Evolutionary conservation across 2,888 invertebrate species (phyloP).

Genomic region (Drosophila prostipennis): DNA sequence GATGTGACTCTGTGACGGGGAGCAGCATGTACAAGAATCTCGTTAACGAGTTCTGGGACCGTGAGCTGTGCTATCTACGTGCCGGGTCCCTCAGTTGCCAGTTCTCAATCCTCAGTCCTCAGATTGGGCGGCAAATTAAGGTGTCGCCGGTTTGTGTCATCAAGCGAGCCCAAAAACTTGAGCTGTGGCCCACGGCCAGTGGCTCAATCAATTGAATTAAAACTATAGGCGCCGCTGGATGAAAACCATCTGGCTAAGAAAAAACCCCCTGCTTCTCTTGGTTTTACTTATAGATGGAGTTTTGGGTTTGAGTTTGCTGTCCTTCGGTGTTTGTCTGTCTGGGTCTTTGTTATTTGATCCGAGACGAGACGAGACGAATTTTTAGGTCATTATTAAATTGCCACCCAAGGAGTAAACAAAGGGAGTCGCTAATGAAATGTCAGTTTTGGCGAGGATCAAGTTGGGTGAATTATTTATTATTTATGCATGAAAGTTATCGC

Average conservation of each 20-base stretch:
- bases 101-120: conserved; percentile 10
- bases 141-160: conserved; percentile 35
- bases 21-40: conserved; percentile 48
- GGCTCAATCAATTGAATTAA: conserved; percentile 48
- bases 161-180: conserved; percentile 22
- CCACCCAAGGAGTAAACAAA: conserved; percentile 5
- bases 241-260: not conserved
- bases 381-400: conserved; percentile 20
- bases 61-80: conserved; percentile 54
- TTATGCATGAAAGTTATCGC: not conserved
- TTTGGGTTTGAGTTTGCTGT: not conserved
- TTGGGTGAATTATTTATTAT: not conserved
- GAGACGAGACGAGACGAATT: not conserved
- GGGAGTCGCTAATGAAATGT: not conserved
- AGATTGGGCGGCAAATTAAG: conserved; percentile 38
- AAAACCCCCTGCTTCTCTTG: not conserved
- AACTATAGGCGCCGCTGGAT: conserved; percentile 34
- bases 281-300: not conserved
- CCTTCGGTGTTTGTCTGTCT: conserved; percentile 1
- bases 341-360: conserved; percentile 3
- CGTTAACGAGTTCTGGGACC: conserved; percentile 74
- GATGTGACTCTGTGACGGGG: conserved; percentile 22
- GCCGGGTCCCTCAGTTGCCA: conserved; percentile 37
- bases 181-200: conserved; percentile 6
- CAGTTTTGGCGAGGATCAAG: not conserved